Evolutionary conservation across 2,113 vertebrate species (phyloP), one percentile per base, ranked within the genome.

Genomic region (Mixornis gularis): DNA sequence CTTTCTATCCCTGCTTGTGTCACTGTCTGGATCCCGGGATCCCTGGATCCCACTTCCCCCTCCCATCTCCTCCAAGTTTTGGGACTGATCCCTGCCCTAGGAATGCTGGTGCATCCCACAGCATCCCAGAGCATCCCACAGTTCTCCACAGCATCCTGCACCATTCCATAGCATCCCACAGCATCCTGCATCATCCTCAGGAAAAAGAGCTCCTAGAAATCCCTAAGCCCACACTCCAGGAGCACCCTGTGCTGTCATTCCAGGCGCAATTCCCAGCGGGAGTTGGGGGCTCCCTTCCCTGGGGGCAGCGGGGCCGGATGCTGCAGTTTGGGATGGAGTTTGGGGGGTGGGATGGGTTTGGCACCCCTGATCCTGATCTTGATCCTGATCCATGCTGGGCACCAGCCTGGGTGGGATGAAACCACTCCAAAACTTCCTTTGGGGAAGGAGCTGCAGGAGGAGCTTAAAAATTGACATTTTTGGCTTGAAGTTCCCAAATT

Each of bases 251-350:
- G 22, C 88, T 65, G 13, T 13, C 34, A 49, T 74, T 74, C 60
- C 43, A 13, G 25, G 8, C 27, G 1, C 19, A 40, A 27, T 65
- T 40, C 73, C 80, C 0, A 0, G 12, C 0, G 0, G 53, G 77
- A 36, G 4, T 0, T 0, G 0, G 8, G 30, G 10, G 10, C 1
- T 51, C 5, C n/a, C 22, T 22, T 22, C 30, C n/a, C 40, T 38
- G 6, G 53, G 13, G 58, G 24, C 38, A 46, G 58, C 2, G 0
- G n/a, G 22, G 24, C 27, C 0, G 3, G 40, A 2, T 38, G 58
- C 21, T 43, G 41, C 36, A 2, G n/a, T n/a, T 51, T 14, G 38
- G 38, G 73, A 34, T 41, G 76, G 68, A 40, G 24, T 55, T 26
- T 73, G n/a, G 49, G 58, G 59, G 15, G 1, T 52, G 40, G n/a